Conservation (phyloP, 1,140 invertebrate species). For the Mactra quadrangularis region DNA sequence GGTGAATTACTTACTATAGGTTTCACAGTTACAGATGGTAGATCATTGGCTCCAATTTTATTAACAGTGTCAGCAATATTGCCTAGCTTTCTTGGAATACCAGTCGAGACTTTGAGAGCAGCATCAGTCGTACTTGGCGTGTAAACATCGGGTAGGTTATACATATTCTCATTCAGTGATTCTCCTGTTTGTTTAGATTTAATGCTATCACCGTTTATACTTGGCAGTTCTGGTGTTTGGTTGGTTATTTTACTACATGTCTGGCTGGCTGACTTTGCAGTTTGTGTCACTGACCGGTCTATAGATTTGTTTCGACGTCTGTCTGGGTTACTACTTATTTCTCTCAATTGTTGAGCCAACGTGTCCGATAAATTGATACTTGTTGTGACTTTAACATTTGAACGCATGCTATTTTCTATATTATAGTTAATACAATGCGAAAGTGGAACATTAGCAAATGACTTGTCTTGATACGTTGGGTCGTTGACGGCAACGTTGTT, state of each 20-base stretch:
- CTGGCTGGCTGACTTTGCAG: not conserved
- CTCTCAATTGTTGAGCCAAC: slow-evolving; percentile 35
- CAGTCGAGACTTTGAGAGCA: not conserved
- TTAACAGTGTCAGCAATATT: not conserved
- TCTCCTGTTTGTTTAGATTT: not conserved
- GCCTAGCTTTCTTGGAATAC: not conserved
- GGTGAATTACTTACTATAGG: not conserved
- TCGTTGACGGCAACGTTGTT: not conserved
- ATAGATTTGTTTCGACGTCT: not conserved
- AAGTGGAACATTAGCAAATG: slow-evolving; percentile 31
- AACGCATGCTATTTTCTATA: slow-evolving; percentile 21
- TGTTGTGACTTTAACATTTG: not conserved
- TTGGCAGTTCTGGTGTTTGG: no score
- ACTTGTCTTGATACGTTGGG: not conserved
- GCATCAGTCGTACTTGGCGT: not conserved
- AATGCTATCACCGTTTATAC: no score
- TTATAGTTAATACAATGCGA: slow-evolving; percentile 25
- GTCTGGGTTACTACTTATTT: not conserved
- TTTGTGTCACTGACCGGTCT: not conserved
- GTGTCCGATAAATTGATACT: slow-evolving; percentile 46
- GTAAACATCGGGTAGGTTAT: not conserved
- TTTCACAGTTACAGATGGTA: not conserved
- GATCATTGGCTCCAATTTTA: not conserved
- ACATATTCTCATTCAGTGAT: not conserved
- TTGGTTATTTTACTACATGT: not conserved